These are phyloP conservation scores for Agrypnia vestita DNA, from an alignment of 1,140 invertebrate genomes.

Conservation along the genomic window DNA sequence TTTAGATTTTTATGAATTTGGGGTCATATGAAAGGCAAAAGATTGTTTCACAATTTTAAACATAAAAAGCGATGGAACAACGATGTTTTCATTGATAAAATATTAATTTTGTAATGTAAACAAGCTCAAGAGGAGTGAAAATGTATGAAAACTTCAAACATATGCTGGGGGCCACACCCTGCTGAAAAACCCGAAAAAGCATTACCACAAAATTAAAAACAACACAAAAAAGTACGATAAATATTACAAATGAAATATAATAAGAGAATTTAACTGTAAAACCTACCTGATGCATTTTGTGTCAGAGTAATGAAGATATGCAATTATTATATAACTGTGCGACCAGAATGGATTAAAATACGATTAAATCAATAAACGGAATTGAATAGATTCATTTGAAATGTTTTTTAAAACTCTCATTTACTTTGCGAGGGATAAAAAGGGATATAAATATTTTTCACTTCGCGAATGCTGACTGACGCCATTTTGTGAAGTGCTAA, in stretches of 20 bases:
- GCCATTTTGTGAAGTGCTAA: constrained; percentile 73
- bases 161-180: constrained; percentile 69
- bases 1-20: constrained; percentile 73
- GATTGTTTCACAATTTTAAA: constrained; percentile 40
- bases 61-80: constrained; percentile 73
- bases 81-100: constrained; percentile 75
- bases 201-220: constrained; percentile 14
- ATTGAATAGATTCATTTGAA: constrained; percentile 26
- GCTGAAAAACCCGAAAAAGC: constrained; percentile 19
- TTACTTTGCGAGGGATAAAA: constrained; percentile 23
- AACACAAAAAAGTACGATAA: constrained; percentile 60
- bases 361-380: constrained; percentile 34
- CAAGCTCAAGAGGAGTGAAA: constrained; percentile 66
- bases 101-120: constrained; percentile 74
- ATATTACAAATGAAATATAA: constrained; percentile 65
- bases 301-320: constrained; percentile 32
- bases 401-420: neutral
- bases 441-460: constrained; percentile 67
- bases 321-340: constrained; percentile 50
- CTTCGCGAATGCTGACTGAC: constrained; percentile 72
- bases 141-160: constrained; percentile 40
- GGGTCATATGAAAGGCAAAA: constrained; percentile 50
- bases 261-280: constrained; percentile 64
- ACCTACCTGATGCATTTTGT: constrained; percentile 73
- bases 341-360: constrained; percentile 13